Evolutionary conservation across 2,113 vertebrate genomes (phyloP), one percentile per base, ranked within the genome.

Genomic region (Danionella cerebrum): DNA sequence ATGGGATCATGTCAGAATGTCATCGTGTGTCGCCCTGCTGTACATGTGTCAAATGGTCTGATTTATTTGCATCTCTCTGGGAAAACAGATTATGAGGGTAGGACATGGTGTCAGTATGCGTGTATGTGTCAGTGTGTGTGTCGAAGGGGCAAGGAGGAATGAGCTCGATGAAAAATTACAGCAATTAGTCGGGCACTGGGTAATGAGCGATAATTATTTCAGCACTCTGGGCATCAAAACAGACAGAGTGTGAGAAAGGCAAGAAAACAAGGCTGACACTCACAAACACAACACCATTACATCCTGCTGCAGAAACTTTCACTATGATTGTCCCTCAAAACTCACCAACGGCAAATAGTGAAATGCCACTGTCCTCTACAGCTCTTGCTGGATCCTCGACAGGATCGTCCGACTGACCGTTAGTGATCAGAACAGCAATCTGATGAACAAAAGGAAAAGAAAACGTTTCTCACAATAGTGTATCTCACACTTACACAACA

Each of bases 291-390:
- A n/a, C n/a, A n/a, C n/a, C n/a, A n/a, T n/a, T n/a, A n/a, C n/a
- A n/a, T n/a, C n/a, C n/a, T n/a, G n/a, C n/a, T n/a, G n/a, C n/a
- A n/a, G n/a, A n/a, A n/a, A n/a, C n/a, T n/a, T n/a, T n/a, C n/a
- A n/a, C n/a, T n/a, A n/a, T n/a, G n/a, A n/a, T n/a, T n/a, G n/a
- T n/a, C n/a, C n/a, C n/a, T n/a, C 5, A 48, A 33, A 50, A 48
- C 89, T 2, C 87, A 95, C 93, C 93, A 33, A 95, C 84, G 70
- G 91, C 89, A 78, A 87, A 94, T 22, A 93, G 79, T 0, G 91
- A 90, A 57, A 94, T 89, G 0, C 92, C 93, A 1, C 9, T 50
- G 62, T 94, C 87, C 27, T 80, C 79, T 9, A 92, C 83, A 5
- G 63, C 48, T 16, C 0, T 78, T 19, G 87, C 91, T 38, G 86